A percentile compares a stretch with the other conserved stretches of the same genome.
phyloP scores from a whole-genome alignment of 2,113 vertebrate species.

The Oceanites oceanicus region DNA sequence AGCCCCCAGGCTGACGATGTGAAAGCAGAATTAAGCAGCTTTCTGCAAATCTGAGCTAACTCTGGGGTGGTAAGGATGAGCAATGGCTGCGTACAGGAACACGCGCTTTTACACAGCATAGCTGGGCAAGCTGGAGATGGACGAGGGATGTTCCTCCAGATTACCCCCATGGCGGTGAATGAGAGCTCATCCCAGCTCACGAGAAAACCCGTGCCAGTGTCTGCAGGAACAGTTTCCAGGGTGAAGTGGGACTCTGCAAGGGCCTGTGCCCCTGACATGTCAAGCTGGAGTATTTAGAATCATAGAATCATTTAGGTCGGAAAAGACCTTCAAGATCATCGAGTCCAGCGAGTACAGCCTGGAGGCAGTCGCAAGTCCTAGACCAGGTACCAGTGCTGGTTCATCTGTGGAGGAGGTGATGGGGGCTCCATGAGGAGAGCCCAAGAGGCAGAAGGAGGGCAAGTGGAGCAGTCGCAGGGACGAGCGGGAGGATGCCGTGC shows the following conservation, averaged over 20 bases:
- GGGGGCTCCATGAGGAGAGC: rapidly evolving
- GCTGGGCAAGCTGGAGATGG: not conserved
- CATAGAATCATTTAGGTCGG: not conserved
- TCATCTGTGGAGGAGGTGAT: not conserved
- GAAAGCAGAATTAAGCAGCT: not conserved
- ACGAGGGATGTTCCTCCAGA: rapidly evolving
- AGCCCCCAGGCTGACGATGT: not conserved
- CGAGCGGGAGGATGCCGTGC: not conserved
- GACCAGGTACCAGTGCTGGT: rapidly evolving
- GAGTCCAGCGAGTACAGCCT: not conserved
- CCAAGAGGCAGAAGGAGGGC: not conserved
- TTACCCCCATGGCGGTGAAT: not conserved
- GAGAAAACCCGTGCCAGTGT: not conserved
- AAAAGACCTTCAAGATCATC: not conserved
- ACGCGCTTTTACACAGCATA: rapidly evolving
- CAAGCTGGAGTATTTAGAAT: not conserved
- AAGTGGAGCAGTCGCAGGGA: not conserved
- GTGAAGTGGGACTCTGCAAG: not conserved
- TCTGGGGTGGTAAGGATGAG: not conserved
- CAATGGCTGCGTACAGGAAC: rapidly evolving
- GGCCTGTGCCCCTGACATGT: not conserved
- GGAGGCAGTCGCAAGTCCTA: not conserved
- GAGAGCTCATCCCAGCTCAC: not conserved
- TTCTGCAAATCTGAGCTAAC: not conserved
- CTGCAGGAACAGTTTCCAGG: not conserved